These are phyloP conservation scores for Oreocharis arfaki DNA, from an alignment of 2,113 vertebrate genomes.

Conservation along the genomic window DNA sequence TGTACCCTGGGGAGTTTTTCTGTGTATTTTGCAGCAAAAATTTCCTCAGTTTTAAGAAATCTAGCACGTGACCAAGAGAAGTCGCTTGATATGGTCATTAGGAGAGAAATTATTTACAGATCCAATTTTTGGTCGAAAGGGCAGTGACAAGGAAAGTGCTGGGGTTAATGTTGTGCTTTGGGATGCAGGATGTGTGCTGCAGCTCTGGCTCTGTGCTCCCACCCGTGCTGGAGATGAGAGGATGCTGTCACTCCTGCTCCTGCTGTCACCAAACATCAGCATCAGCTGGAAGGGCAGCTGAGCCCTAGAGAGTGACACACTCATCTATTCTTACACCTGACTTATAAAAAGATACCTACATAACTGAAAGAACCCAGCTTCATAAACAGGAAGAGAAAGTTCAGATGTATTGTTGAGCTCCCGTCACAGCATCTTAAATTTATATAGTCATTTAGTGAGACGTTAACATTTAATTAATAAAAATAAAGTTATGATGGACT, in stretches of 20 bases:
- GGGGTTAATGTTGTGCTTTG: accelerated
- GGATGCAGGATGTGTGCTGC: not conserved
- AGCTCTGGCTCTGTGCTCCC: not conserved
- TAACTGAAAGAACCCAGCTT: not conserved
- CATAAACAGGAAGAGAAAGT: not conserved
- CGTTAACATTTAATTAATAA: not conserved
- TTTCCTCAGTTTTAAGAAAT: not conserved
- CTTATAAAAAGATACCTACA: not conserved
- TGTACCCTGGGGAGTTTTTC: not conserved
- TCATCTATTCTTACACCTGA: not conserved
- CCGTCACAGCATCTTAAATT: not conserved
- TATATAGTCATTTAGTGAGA: not conserved
- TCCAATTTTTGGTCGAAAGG: not conserved
- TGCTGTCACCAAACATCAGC: not conserved
- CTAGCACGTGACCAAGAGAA: not conserved
- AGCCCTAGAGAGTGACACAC: not conserved
- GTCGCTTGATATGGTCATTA: not conserved
- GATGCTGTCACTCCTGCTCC: not conserved
- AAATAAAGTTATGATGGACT: not conserved
- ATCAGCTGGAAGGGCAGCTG: not conserved
- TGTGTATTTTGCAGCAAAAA: not conserved
- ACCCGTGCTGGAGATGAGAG: not conserved
- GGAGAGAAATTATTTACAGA: not conserved
- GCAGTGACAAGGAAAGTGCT: not conserved
- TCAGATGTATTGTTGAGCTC: not conserved